Conservation (phyloP, 2,797 vertebrate species). For the Eulemur albifrons region DNA sequence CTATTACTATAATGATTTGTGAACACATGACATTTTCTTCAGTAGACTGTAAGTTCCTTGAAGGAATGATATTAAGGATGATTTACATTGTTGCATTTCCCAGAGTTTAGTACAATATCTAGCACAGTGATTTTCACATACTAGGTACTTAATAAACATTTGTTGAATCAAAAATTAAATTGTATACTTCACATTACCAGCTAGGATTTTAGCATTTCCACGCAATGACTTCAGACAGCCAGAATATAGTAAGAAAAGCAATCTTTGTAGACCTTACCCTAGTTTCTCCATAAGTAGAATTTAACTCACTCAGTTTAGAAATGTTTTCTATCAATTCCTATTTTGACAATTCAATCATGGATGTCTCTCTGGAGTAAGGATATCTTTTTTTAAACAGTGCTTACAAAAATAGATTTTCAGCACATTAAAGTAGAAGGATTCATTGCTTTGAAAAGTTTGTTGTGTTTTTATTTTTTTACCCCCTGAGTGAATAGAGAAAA, state of each 20-base stretch:
- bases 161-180: constrained; percentile 33
- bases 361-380: not conserved
- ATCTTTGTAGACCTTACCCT: not conserved
- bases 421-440: not conserved
- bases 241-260: not conserved
- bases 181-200: not conserved
- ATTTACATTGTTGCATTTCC: not conserved
- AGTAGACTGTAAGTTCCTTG: not conserved
- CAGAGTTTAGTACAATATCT: not conserved
- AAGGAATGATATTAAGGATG: not conserved
- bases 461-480: not conserved
- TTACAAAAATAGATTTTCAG: not conserved
- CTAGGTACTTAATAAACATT: not conserved
- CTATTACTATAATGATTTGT: not conserved
- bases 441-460: constrained; percentile 1
- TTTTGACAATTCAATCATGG: not conserved
- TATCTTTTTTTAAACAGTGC: not conserved
- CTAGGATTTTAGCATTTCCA: not conserved
- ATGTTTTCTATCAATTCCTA: not conserved
- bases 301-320: constrained; percentile 17
- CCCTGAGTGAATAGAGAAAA: not conserved
- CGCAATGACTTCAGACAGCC: not conserved
- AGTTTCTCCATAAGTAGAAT: not conserved
- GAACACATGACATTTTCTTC: not conserved
- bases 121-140: not conserved